phyloP scores from a whole-genome alignment of 2,113 vertebrate species.

The Capreolus pygargus region DNA sequence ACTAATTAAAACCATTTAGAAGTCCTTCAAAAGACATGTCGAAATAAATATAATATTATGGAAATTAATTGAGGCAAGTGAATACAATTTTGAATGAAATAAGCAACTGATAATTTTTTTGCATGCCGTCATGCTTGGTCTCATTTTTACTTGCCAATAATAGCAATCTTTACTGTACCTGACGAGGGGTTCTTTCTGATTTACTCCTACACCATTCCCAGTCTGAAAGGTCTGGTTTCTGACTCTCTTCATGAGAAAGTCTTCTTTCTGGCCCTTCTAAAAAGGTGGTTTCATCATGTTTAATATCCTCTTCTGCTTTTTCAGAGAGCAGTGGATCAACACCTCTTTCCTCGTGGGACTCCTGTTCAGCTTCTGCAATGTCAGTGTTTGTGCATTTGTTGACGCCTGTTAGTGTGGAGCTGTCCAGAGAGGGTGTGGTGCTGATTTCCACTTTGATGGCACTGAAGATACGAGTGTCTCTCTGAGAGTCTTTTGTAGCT shows the following conservation, averaged over 20 bases:
- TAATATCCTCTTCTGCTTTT: neutral
- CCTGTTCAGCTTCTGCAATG: neutral
- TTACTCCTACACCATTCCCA: conserved; percentile 99
- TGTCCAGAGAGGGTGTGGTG: conserved; percentile 80
- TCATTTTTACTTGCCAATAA: conserved; percentile 34
- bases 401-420: conserved; percentile 78
- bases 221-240: conserved; percentile 88
- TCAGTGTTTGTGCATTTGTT: conserved; percentile 67
- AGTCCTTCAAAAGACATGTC: neutral
- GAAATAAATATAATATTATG: neutral
- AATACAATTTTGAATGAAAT: neutral
- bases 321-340: conserved; percentile 23
- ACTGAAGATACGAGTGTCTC: conserved; percentile 68
- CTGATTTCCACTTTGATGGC: conserved; percentile 83
- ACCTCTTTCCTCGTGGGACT: conserved; percentile 23
- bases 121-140: neutral
- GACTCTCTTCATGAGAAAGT: conserved; percentile 88
- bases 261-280: conserved; percentile 88
- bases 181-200: conserved; percentile 94
- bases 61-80: neutral
- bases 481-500: conserved; percentile 61
- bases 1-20: neutral
- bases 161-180: conserved; percentile 82
- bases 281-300: conserved; percentile 68
- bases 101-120: neutral